Base-by-base conservation (phyloP, 1,140 invertebrate genomes). In the Zaprionus lachaisei region DNA sequence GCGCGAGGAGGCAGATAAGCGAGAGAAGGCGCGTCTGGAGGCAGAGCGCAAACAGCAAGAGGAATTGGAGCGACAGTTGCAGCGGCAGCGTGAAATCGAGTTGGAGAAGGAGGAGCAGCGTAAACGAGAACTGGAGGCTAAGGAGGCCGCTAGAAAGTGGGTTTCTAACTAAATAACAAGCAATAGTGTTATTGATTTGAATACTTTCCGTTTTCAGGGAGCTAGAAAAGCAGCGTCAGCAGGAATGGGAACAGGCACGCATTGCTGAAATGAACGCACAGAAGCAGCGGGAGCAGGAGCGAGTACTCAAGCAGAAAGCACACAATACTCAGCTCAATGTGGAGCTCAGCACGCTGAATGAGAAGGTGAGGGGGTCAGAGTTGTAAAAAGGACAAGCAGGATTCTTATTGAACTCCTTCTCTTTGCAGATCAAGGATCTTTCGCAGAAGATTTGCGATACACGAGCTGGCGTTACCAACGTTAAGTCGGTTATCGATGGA, bases 201-300 rank as follows among this genome's bases (percentile, higher is more conserved):
- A 20, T 9, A 6, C 72, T 58, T 72, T 80, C 77, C 71, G 67
- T 66, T 91, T 86, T 15, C 58, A 96, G 96, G 93, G 98, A 99
- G 94, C 96, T 99, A 95, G 98, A 99, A 92, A 95, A 98, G 72
- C 98, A 99, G 89, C 95, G 98, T 51, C 97, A 99, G 85, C 94
- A 98, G 71, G 98, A 99, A 94, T 99, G 98, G 98, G 99, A 99
- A 93, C 97, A 96, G 90, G 97, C 99, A 91, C 95, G 98, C 91
- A 95, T 96, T 41, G 95, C 97, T 67, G 97, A 98, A 92, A 94
- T 98, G 63, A 96, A 98, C 93, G 94, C 95, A 54, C 96, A 98
- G 84, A 94, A 97, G 63, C 96, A 98, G 78, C 95, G 96, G 67
- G 97, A 98, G 89, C 97, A 98, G 92, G 97, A 98, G 87, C 96